Percentiles rank a stretch among this genome's conserved stretches.
These are phyloP conservation scores for Leptinotarsa tumamoca DNA, from an alignment of 2,888 invertebrate genomes.

Conservation along the genomic window DNA sequence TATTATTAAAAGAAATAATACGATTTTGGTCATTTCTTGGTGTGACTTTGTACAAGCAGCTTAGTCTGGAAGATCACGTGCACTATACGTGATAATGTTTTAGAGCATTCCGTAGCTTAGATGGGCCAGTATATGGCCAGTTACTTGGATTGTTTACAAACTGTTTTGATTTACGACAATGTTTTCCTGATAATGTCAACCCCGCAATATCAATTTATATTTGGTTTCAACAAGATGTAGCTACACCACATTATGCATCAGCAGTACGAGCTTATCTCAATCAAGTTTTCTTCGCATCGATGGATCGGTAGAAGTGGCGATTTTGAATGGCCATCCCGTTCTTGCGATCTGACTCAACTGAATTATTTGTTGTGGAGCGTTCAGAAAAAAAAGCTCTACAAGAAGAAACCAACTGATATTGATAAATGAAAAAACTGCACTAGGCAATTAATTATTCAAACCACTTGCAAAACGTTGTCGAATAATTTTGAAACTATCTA, in stretches of 20 bases:
- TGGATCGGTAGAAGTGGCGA: background rate
- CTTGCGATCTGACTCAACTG: background rate
- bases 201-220: background rate
- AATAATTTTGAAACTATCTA: too few relatives aligned
- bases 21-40: too few relatives aligned
- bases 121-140: background rate
- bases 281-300: background rate
- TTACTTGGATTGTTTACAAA: background rate
- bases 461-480: too few relatives aligned
- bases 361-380: background rate
- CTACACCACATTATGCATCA: constrained; percentile 8
- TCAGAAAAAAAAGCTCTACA: background rate
- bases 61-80: too few relatives aligned
- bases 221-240: background rate
- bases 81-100: too few relatives aligned
- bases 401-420: background rate
- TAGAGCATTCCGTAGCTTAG: too few relatives aligned
- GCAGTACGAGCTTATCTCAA: background rate
- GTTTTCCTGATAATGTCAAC: background rate
- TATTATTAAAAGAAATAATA: too few relatives aligned
- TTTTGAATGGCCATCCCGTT: background rate
- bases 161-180: background rate
- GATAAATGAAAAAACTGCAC: too few relatives aligned
- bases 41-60: too few relatives aligned
- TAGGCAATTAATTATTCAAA: too few relatives aligned